Conservation (phyloP, 2,888 invertebrate species). For the Cyclophora punctaria region DNA sequence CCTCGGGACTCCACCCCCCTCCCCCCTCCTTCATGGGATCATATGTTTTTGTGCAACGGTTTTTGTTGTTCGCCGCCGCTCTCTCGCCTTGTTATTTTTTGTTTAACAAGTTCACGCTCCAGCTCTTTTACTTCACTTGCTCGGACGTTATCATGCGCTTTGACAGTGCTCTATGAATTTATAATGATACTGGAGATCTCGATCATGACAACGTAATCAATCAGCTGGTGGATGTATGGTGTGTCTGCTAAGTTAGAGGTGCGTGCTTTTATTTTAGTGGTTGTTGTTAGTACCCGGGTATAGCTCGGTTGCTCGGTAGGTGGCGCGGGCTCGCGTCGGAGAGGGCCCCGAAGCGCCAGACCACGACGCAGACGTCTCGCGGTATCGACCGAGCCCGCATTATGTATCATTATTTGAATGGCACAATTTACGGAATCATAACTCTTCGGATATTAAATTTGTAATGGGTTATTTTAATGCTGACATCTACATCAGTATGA, state of each 20-base stretch:
- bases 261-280: no score
- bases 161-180: no score
- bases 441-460: conserved; percentile 55
- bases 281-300: no score
- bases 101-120: conserved; percentile 63
- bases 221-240: no score
- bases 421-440: conserved; percentile 65
- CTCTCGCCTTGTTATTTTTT: conserved; percentile 63
- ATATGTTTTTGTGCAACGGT: conserved; percentile 76
- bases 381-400: conserved; percentile 54
- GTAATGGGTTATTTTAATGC: conserved; percentile 56
- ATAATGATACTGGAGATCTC: no score
- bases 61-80: conserved; percentile 73
- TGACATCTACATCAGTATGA: conserved; percentile 33
- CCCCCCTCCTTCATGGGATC: conserved; percentile 68
- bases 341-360: conserved; percentile 22
- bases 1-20: conserved; percentile 54
- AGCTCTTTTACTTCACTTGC: conserved; percentile 64
- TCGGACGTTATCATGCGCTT: conserved; percentile 49
- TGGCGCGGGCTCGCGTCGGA: conserved; percentile 4
- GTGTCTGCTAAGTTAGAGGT: no score
- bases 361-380: conserved; percentile 28
- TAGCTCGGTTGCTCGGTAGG: no score
- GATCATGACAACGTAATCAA: no score
- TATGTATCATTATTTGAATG: conserved; percentile 69